Conservation (phyloP, 2,888 invertebrate species). For the Lissonota sp. region DNA sequence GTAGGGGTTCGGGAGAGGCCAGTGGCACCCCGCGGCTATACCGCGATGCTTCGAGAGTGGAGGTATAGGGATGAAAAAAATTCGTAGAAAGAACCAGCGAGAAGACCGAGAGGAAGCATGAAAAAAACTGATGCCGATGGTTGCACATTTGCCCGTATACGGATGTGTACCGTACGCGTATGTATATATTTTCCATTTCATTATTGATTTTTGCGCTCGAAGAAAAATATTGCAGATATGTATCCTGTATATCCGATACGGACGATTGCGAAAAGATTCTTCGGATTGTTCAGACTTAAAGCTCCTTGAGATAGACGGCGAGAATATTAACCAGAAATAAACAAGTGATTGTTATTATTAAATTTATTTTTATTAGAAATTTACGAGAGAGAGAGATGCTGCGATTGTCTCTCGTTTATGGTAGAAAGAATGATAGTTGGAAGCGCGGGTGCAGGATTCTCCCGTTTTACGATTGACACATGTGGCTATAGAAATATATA, state of each 20-base stretch:
- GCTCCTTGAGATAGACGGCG: no score
- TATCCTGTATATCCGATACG: no score
- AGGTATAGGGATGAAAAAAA: conserved; percentile 6
- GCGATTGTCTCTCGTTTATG: not conserved
- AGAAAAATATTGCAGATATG: no score
- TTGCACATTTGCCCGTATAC: conserved; percentile 28
- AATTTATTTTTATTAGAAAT: no score
- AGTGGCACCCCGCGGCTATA: conserved; percentile 14
- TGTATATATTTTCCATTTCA: not conserved
- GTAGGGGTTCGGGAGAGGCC: not conserved
- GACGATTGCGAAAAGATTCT: no score
- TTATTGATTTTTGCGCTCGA: no score
- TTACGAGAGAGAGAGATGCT: not conserved
- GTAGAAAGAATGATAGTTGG: no score
- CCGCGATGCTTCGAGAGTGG: conserved; percentile 14
- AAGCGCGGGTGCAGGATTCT: not conserved
- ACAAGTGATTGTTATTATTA: no score
- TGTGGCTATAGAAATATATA: conserved; percentile 10
- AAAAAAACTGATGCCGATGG: conserved; percentile 42
- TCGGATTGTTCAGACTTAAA: no score
- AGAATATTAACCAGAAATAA: no score
- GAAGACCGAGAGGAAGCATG: conserved; percentile 42
- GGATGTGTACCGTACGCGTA: not conserved
- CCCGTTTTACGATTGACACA: conserved; percentile 5
- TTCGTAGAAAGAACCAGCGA: conserved; percentile 1